Evolutionary conservation across 2,888 invertebrate genomes (phyloP), one percentile per base, ranked within the genome.

Genomic region (Polydesmus complanatus): DNA sequence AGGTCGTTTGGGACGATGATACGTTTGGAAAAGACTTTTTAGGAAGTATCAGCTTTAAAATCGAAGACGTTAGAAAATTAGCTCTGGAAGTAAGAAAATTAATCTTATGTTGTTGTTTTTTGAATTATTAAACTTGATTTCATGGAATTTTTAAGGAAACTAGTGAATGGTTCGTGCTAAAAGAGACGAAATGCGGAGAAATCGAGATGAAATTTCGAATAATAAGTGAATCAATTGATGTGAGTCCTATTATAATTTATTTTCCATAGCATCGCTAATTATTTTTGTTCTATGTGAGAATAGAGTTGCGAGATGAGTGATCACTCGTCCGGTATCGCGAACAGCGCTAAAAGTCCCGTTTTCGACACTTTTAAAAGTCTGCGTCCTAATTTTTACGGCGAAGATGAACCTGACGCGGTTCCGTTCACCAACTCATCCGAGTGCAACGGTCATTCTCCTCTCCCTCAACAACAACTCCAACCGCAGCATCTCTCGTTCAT

Each of bases 1-100:
- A 78, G 78, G 71, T 74, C 58, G 68, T 78, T 60, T 78, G 76
- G 76, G 78, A 79, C 71, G 77, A 78, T 64, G 79, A 79, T 69
- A 73, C 75, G 66, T 74, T 79, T 61, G 75, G 78, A 50, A 77
- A 77, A 68, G 79, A 79, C 67, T 79, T 78, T 66, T 73, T 79
- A 59, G 79, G 79, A 1, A 76, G 73, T 68, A 69, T 78, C 59
- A 72, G 73, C 49, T 69, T 79, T 62, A 73, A 73, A 55, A 67
- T 76, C 60, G 76, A 77, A 25, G 77, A 78, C 60, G 73, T 79
- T 60, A 73, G 76, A 62, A 73, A 73, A 66, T 67, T 75, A 25
- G 78, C 78, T 18, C 68, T 68, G 54, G 71, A 71, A 65, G 60
- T 55, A 56, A 8, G 52, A 14, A 52, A 19, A 19, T 18, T 8